Conservation (phyloP, 2,888 invertebrate species). For the Plebejus argus region DNA sequence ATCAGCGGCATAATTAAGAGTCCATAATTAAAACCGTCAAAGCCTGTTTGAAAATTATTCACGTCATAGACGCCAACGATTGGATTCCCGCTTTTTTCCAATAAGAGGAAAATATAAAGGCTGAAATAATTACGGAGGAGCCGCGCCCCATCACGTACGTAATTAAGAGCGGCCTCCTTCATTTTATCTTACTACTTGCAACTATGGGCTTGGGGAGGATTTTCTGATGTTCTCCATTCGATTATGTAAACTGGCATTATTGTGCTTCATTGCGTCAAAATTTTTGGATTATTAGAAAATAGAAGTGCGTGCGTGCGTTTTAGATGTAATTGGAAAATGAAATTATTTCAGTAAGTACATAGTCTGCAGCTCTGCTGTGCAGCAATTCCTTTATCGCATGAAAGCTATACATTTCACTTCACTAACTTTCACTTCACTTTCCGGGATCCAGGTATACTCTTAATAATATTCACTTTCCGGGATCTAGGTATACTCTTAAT, state of each 20-base stretch:
- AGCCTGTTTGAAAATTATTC: constrained; percentile 46
- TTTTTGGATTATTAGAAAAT: background rate
- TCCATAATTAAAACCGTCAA: constrained; percentile 35
- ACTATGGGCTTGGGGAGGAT: constrained; percentile 10
- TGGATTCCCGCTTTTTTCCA: constrained; percentile 46
- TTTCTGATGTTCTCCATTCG: background rate
- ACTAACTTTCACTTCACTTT: too few relatives aligned
- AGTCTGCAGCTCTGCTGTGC: too few relatives aligned
- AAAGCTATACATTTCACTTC: too few relatives aligned
- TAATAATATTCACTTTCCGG: too few relatives aligned
- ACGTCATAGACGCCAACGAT: constrained; percentile 51
- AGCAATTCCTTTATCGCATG: too few relatives aligned
- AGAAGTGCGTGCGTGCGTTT: too few relatives aligned
- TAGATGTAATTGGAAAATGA: too few relatives aligned
- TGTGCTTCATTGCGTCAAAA: background rate
- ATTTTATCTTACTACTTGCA: constrained; percentile 34
- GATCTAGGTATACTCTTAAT: too few relatives aligned
- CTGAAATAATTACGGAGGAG: constrained; percentile 58
- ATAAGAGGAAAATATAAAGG: constrained; percentile 48
- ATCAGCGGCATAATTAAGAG: constrained; percentile 38
- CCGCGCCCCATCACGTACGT: constrained; percentile 53
- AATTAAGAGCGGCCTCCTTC: constrained; percentile 58
- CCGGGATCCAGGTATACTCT: too few relatives aligned
- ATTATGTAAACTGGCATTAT: background rate
- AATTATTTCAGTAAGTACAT: too few relatives aligned